Evolutionary conservation across 2,888 invertebrate species (phyloP), one percentile per base, ranked within the genome.

Genomic region (Tenthredo notha): DNA sequence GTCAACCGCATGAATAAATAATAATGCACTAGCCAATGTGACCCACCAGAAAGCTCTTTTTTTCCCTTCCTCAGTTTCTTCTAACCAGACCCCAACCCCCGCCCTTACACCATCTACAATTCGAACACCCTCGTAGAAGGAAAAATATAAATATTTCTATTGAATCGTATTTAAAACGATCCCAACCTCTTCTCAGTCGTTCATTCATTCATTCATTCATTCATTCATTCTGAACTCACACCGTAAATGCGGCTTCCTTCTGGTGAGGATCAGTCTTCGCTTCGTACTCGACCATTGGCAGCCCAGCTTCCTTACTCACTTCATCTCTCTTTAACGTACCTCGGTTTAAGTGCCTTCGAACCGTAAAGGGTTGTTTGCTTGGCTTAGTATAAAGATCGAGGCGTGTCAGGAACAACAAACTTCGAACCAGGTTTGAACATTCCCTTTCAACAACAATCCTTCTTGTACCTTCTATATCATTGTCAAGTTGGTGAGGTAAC

Each of bases 1-100:
- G 91, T 91, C 92, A 91, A 90, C 89, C 89, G 90, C 91, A 91
- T 92, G 92, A 92, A 92, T 92, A 90, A 92, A 90, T 92, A 92
- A 92, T 91, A 92, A 91, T 88, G 86, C 85, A 83, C 67, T 40
- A 75, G 85, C 86, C 85, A 37, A 25, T 15, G 74, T 25, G 84
- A 37, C 80, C 84, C 84, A 77, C 65, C 85, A 77, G 80, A n/a
- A n/a, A 74, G 86, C 86, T 85, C 84, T 86, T 58, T 86, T 58
- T 84, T 82, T 84, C 80, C 37, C 84, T 85, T 65, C 54, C n/a
- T 54, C 83, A 84, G 77, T 84, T 80, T 74, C 77, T 58, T 77
- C 84, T 43, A 47, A 43, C 54, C 50, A 72, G 43, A 84, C 65
- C 58, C 21, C 2, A 25, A 21, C 67, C 12, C 85, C 75, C 67